A percentile compares a stretch with the other conserved stretches of the same genome.
phyloP scores from a whole-genome alignment of 2,797 vertebrate species.

The Argentina silus region DNA sequence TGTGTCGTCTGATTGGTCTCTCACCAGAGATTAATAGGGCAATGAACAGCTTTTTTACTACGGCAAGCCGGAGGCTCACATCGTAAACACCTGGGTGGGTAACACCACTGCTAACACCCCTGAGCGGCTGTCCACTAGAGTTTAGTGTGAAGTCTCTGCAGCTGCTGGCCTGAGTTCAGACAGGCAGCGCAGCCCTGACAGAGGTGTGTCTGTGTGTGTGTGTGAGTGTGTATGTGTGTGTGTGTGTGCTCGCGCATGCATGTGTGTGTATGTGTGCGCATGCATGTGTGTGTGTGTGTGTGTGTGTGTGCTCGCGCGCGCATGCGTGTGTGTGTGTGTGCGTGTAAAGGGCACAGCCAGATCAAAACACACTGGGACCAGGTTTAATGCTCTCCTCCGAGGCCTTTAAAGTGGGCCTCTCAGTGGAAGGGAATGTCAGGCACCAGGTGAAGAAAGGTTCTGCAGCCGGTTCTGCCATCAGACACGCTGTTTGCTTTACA shows the following conservation, averaged over 20 bases:
- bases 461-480: neutral
- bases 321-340: neutral
- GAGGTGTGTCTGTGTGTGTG: no score
- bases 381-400: constrained; percentile 35
- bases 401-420: constrained; percentile 42
- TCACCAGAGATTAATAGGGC: constrained; percentile 4
- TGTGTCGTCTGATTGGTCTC: neutral
- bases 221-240: no score
- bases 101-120: no score
- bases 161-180: neutral
- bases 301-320: neutral
- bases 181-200: neutral
- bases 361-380: constrained; percentile 22
- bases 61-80: constrained; percentile 9
- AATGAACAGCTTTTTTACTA: constrained; percentile 11
- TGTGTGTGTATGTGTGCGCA: no score
- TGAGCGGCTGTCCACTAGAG: neutral
- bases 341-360: constrained; percentile 11
- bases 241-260: no score
- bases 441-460: constrained; percentile 39
- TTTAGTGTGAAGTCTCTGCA: neutral
- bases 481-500: neutral
- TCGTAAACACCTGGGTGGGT: constrained; percentile 13
- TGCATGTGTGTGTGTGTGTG: neutral
- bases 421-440: constrained; percentile 11